Conservation (phyloP, 2,113 vertebrate species). For the Sebastes fasciatus region DNA sequence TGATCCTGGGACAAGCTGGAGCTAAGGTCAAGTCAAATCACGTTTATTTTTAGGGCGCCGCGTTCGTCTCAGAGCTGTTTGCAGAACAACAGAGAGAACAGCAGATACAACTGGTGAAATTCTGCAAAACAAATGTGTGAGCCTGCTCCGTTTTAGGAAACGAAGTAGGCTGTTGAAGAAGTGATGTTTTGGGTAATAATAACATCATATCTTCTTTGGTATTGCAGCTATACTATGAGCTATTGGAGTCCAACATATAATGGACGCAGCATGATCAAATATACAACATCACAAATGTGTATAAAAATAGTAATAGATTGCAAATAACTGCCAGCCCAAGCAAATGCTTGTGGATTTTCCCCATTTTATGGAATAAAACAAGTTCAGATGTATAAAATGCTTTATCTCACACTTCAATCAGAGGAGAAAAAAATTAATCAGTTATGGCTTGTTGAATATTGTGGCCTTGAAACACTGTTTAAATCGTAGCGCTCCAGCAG, state of each 20-base stretch:
- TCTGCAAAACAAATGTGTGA: constrained; percentile 36
- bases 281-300: not conserved
- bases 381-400: not conserved
- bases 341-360: not conserved
- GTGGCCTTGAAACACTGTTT: constrained; percentile 32
- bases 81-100: constrained; percentile 38
- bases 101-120: constrained; percentile 28
- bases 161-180: constrained; percentile 1
- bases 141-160: constrained; percentile 10
- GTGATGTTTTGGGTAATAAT: constrained; percentile 3
- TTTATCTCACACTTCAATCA: constrained; percentile 27
- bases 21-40: constrained; percentile 67
- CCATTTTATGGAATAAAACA: constrained; percentile 12
- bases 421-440: not conserved
- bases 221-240: not conserved
- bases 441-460: constrained; percentile 29
- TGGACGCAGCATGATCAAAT: not conserved
- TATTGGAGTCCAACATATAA: not conserved
- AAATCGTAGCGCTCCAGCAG: constrained; percentile 11
- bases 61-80: constrained; percentile 31
- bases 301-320: not conserved
- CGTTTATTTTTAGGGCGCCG: constrained; percentile 47
- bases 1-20: constrained; percentile 61
- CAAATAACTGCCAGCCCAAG: not conserved
- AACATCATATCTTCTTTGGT: not conserved